Conservation (phyloP, 2,888 invertebrate genomes). For the Himalopsyche japonica region DNA sequence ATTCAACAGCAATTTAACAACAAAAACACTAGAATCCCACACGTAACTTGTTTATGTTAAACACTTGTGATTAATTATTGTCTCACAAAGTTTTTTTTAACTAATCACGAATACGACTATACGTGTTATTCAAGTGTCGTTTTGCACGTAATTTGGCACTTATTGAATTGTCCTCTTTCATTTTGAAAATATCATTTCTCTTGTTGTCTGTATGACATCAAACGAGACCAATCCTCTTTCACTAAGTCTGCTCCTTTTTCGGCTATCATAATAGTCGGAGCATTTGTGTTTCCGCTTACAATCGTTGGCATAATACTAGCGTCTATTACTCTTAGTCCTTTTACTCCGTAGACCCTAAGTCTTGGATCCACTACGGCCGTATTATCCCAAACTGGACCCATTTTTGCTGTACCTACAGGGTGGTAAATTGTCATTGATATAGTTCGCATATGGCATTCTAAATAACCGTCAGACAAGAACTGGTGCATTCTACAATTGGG, state of each 20-base stretch:
- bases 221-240: slow-evolving; percentile 77
- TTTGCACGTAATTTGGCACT: not conserved
- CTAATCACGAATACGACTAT: not conserved
- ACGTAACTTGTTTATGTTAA: not conserved
- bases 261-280: slow-evolving; percentile 89
- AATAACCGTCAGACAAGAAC: slow-evolving; percentile 79
- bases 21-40: not conserved
- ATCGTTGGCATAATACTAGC: slow-evolving; percentile 90
- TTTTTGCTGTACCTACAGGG: slow-evolving; percentile 85
- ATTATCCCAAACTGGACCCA: slow-evolving; percentile 80
- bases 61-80: not conserved
- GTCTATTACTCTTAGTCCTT: slow-evolving; percentile 80
- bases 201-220: slow-evolving; percentile 29
- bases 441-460: slow-evolving; percentile 84
- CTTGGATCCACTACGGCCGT: slow-evolving; percentile 83
- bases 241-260: slow-evolving; percentile 87
- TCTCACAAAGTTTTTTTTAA: not conserved
- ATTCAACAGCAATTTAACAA: not conserved
- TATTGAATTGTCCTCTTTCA: not conserved
- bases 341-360: slow-evolving; percentile 75
- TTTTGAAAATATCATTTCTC: not conserved
- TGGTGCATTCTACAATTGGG: slow-evolving; percentile 76
- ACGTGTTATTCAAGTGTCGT: not conserved
- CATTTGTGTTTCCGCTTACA: slow-evolving; percentile 87
- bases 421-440: slow-evolving; percentile 91